Percentiles rank a stretch among this genome's conserved stretches.
phyloP scores from a whole-genome alignment of 2,113 vertebrate species.

The Dermatemys mawii region DNA sequence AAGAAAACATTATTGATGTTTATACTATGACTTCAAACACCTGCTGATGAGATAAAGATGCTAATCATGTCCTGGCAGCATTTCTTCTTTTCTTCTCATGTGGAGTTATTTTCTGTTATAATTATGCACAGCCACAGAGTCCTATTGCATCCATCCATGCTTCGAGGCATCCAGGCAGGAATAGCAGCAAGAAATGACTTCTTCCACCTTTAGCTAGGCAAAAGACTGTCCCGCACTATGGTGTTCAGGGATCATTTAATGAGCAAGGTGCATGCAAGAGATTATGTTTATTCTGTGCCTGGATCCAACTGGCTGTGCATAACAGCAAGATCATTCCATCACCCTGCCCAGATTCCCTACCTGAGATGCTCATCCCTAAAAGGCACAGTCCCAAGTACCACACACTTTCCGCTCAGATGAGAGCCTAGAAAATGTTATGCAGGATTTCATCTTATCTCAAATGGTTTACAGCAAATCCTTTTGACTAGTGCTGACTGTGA shows the following conservation, averaged over 20 bases:
- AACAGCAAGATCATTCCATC: neutral
- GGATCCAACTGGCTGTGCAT: neutral
- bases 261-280: neutral
- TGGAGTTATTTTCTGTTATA: neutral
- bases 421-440: neutral
- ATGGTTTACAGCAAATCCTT: rapidly evolving
- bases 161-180: neutral
- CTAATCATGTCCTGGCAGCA: rapidly evolving
- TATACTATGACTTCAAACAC: neutral
- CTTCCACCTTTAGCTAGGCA: rapidly evolving
- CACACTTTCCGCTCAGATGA: neutral
- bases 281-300: rapidly evolving
- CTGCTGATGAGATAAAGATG: rapidly evolving
- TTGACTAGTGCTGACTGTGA: neutral
- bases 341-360: rapidly evolving
- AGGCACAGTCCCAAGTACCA: neutral
- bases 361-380: neutral
- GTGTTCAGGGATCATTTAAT: rapidly evolving
- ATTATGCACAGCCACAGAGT: neutral
- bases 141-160: neutral
- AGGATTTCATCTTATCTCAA: rapidly evolving
- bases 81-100: neutral
- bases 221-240: neutral
- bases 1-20: neutral
- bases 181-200: neutral